These are phyloP conservation scores for Aegithalos caudatus DNA, from an alignment of 2,113 vertebrate species.

Conservation along the genomic window DNA sequence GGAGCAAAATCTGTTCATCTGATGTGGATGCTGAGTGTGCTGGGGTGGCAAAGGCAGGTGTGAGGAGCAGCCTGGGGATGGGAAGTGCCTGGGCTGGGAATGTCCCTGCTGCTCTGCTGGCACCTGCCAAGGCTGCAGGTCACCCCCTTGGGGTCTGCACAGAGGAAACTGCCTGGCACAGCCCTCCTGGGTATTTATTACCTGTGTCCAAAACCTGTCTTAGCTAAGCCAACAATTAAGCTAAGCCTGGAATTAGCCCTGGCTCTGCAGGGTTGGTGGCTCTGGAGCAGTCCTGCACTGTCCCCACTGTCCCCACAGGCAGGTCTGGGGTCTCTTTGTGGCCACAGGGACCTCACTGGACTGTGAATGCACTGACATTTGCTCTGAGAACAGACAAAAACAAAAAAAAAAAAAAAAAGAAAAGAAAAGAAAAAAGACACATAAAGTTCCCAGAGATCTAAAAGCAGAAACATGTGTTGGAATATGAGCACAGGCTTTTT, in stretches of 20 bases:
- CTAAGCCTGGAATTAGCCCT: not conserved
- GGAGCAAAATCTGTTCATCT: not conserved
- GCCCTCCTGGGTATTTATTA: not conserved
- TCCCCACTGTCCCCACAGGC: not conserved
- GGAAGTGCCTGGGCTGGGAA: no score
- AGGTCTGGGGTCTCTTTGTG: not conserved
- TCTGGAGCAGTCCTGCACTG: not conserved
- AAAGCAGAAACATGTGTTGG: constrained; percentile 68
- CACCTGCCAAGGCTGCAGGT: not conserved
- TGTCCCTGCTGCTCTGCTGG: not conserved
- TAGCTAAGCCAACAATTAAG: not conserved
- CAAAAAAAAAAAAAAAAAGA: not conserved
- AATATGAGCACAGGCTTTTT: not conserved
- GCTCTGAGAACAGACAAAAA: not conserved
- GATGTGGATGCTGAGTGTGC: not conserved
- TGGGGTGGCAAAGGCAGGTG: not conserved
- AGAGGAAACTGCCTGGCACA: not conserved
- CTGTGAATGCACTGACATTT: not conserved
- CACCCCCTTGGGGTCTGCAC: not conserved
- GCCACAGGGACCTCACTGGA: not conserved
- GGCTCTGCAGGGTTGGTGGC: not conserved
- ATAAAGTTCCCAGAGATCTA: not conserved
- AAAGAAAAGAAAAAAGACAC: not conserved
- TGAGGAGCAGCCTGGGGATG: not conserved
- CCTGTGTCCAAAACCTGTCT: not conserved